Percentiles rank a stretch among this genome's conserved stretches.
Conservation (phyloP, 2,797 vertebrate species). For the Siniperca scherzeri region DNA sequence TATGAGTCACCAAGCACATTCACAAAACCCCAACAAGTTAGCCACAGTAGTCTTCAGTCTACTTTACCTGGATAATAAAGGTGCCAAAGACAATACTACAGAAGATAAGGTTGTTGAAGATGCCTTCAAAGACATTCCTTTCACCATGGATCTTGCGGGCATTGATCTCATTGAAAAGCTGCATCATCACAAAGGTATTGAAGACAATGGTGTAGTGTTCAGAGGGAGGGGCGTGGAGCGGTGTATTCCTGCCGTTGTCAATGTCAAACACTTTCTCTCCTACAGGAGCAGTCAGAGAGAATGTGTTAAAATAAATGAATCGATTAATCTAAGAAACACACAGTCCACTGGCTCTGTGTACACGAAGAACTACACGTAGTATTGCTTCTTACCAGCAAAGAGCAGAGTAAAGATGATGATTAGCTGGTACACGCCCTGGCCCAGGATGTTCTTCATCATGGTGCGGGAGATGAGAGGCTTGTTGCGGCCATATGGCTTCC, state of each 20-base stretch:
- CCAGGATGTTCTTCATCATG: constrained; percentile 99
- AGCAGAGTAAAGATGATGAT: constrained; percentile 95
- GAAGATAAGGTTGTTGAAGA: constrained; percentile 99
- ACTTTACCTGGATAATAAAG: constrained; percentile 94
- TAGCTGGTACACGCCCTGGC: constrained; percentile 96
- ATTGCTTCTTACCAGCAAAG: constrained; percentile 91
- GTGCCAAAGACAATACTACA: constrained; percentile 97
- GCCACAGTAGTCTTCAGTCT: not conserved
- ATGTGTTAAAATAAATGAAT: not conserved
- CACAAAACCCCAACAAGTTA: not conserved
- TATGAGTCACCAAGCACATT: constrained; percentile 10
- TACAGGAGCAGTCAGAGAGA: constrained; percentile 65
- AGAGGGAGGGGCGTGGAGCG: constrained; percentile 95
- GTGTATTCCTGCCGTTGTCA: constrained; percentile 94
- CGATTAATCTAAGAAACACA: not conserved
- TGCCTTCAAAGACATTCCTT: constrained; percentile 98
- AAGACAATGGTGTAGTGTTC: constrained; percentile 99
- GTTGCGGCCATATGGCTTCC: constrained; percentile 98
- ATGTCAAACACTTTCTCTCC: constrained; percentile 97
- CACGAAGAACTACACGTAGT: not conserved
- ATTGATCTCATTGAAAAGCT: constrained; percentile 99
- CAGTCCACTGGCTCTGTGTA: not conserved
- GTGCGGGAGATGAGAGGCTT: constrained; percentile 99
- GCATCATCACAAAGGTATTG: constrained; percentile 99
- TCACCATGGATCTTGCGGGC: constrained; percentile 99